Conservation (phyloP, 1,140 invertebrate species). For the Teleopsis dalmanni region DNA sequence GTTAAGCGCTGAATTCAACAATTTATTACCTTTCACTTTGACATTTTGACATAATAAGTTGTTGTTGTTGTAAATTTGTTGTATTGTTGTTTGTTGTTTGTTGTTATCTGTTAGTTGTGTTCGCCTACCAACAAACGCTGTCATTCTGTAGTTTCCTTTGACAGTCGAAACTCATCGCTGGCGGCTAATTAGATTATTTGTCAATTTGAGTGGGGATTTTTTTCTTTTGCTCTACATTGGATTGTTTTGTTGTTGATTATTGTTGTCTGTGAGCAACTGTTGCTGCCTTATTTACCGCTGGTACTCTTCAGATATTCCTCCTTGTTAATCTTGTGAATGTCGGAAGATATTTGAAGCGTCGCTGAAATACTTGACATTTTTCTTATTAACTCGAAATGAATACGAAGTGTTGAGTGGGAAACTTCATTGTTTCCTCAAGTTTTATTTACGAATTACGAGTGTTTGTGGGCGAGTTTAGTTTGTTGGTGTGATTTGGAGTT, state of each 20-base stretch:
- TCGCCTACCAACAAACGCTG: not conserved
- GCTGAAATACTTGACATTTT: constrained; percentile 1
- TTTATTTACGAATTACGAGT: not conserved
- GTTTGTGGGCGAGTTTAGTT: not conserved
- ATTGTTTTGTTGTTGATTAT: too few species aligned
- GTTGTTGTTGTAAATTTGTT: constrained; percentile 1
- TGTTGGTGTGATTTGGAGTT: not conserved
- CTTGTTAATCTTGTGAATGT: too few species aligned
- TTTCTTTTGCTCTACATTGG: too few species aligned
- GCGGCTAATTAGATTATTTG: constrained; percentile 42
- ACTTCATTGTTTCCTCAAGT: not conserved
- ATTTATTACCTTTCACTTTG: constrained; percentile 40
- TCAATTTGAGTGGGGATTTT: constrained; percentile 18
- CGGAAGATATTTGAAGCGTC: too few species aligned
- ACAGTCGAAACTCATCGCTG: constrained; percentile 27
- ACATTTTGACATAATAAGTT: constrained; percentile 31
- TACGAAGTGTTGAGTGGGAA: not conserved
- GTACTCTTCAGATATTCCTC: too few species aligned
- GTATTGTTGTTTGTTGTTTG: not conserved
- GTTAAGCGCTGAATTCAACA: constrained; percentile 6
- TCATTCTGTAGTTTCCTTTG: constrained; percentile 3
- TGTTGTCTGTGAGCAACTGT: too few species aligned
- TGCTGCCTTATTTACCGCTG: too few species aligned
- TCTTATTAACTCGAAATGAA: constrained; percentile 3
- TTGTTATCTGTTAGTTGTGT: not conserved